A percentile compares a stretch with the other conserved stretches of the same genome.
These are phyloP conservation scores for Trichonephila clavata DNA, from an alignment of 1,140 invertebrate species.

Conservation along the genomic window DNA sequence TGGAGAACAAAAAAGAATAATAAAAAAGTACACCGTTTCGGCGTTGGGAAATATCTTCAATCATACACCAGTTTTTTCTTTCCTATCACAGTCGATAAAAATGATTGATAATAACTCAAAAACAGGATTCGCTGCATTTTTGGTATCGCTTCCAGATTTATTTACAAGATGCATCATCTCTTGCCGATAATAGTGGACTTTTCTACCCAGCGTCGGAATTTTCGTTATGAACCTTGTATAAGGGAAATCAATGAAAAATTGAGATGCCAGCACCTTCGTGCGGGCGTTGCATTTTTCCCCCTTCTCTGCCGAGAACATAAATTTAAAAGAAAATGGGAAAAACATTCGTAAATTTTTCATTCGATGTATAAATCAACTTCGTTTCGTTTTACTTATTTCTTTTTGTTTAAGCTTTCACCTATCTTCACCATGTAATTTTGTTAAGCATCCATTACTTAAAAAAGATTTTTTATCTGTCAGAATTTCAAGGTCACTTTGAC, in stretches of 20 bases:
- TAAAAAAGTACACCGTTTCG: not conserved
- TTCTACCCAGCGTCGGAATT: not conserved
- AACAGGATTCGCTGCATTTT: conserved; percentile 30
- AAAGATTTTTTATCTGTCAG: not conserved
- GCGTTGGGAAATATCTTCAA: conserved; percentile 28
- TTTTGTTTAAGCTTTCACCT: not conserved
- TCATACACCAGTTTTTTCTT: not conserved
- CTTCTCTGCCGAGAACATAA: not conserved
- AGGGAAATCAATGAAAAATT: conserved; percentile 28
- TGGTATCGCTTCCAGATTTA: conserved; percentile 43
- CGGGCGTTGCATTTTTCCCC: not conserved
- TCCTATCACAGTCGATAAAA: conserved; percentile 50
- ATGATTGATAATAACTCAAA: conserved; percentile 56
- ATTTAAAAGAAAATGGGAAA: not conserved
- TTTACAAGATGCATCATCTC: conserved; percentile 21
- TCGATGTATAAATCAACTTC: not conserved
- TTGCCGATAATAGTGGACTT: conserved; percentile 22
- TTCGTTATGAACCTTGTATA: not conserved
- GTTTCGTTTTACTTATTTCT: not conserved
- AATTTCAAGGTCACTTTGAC: too few species aligned
- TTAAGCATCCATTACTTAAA: not conserved
- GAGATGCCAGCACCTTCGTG: conserved; percentile 31
- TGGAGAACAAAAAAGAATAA: not conserved
- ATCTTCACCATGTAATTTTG: not conserved
- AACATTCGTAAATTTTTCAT: not conserved